Conservation (phyloP, 1,140 invertebrate species). For the Caenorhabditis inopinata region DNA sequence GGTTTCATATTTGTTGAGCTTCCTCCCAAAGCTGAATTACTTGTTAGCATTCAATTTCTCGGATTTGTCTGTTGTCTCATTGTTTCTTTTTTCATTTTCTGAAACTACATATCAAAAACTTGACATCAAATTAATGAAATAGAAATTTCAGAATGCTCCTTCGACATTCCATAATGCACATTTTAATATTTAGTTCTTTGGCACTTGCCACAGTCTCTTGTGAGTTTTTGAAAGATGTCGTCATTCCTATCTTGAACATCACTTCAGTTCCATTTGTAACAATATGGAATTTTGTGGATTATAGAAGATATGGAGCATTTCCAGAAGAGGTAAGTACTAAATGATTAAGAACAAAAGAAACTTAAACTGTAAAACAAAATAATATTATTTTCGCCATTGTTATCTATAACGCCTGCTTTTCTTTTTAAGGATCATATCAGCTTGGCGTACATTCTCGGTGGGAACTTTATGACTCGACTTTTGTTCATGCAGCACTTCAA, state of each 20-base stretch:
- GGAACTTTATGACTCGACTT: background rate
- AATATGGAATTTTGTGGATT: background rate
- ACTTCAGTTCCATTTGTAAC: background rate
- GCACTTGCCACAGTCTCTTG: no score
- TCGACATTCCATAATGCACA: background rate
- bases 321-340: background rate
- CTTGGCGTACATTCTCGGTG: background rate
- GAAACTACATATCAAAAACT: no score
- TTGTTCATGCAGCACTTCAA: conserved; percentile 21
- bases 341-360: no score
- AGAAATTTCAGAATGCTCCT: background rate
- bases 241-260: background rate
- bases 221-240: no score
- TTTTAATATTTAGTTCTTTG: background rate
- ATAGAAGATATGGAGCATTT: background rate
- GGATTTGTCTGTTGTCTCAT: background rate
- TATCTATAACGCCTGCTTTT: no score
- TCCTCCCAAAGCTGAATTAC: no score
- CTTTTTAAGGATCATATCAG: background rate
- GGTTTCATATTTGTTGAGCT: no score
- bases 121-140: no score
- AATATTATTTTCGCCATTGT: no score
- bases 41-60: no score
- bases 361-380: no score
- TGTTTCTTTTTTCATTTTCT: background rate